Evolutionary conservation across 2,888 invertebrate genomes (phyloP).

Genomic region (Drosophila sordidula): DNA sequence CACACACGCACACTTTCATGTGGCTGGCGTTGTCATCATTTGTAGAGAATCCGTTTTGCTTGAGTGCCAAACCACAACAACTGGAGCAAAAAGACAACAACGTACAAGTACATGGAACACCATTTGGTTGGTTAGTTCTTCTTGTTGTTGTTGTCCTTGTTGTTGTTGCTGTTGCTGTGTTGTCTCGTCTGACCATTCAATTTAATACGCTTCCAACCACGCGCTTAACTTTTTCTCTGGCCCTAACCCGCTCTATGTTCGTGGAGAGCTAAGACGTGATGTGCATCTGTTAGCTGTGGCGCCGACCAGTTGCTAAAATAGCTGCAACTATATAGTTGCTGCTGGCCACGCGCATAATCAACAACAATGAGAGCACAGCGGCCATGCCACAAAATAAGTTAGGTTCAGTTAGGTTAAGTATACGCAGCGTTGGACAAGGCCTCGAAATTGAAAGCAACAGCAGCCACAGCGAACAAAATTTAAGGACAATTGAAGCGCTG

Average conservation of each 20-base stretch:
- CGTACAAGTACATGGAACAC: slow-evolving; percentile 18
- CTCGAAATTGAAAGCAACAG: slow-evolving; percentile 24
- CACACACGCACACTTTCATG: slow-evolving; percentile 4
- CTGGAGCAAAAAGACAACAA: slow-evolving; percentile 30
- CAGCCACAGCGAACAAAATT: slow-evolving; percentile 20
- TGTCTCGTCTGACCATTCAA: slow-evolving; percentile 55
- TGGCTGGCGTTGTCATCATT: slow-evolving; percentile 30
- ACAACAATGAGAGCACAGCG: slow-evolving; percentile 6
- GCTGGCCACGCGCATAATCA: slow-evolving; percentile 9
- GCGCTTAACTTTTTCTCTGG: slow-evolving; percentile 45
- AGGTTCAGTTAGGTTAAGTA: slow-evolving; percentile 23
- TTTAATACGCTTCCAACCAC: slow-evolving; percentile 60
- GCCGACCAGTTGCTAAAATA: slow-evolving; percentile 28
- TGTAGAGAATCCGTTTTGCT: slow-evolving; percentile 40
- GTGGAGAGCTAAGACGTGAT: slow-evolving; percentile 37
- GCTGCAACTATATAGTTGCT: slow-evolving; percentile 17
- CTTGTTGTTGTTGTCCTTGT: slow-evolving; percentile 15
- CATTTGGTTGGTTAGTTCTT: slow-evolving; percentile 23
- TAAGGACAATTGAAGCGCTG: slow-evolving; percentile 56
- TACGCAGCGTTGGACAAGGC: slow-evolving; percentile 29
- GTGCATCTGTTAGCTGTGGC: slow-evolving; percentile 42
- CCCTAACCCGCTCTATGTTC: neutral
- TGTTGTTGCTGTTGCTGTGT: slow-evolving; percentile 9
- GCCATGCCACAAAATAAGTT: slow-evolving; percentile 2
- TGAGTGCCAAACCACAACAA: slow-evolving; percentile 41